Percentiles rank a stretch among this genome's conserved stretches.
These are phyloP conservation scores for rabbit (Oryctolagus cuniculus) DNA, from an alignment of 2,113 vertebrate genomes.

Conservation along the genomic window DNA sequence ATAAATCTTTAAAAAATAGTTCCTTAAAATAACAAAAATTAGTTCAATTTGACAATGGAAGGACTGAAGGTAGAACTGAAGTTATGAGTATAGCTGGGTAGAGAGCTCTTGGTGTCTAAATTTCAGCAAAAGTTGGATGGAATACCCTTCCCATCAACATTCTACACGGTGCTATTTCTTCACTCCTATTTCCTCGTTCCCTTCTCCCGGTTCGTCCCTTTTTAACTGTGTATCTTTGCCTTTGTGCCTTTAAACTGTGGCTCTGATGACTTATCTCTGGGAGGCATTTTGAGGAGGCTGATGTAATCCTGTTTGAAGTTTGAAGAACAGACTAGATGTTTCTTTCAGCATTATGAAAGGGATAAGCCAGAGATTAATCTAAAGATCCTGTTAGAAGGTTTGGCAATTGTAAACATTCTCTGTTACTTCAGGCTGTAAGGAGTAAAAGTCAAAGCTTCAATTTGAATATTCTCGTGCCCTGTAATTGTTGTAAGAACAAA, in stretches of 20 bases:
- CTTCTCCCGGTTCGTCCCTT: not conserved
- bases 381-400: not conserved
- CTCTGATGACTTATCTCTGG: not conserved
- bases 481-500: constrained; percentile 37
- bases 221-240: not conserved
- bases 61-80: not conserved
- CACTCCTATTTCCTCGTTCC: not conserved
- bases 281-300: constrained; percentile 17
- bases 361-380: not conserved
- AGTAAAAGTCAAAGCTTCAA: not conserved
- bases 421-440: constrained; percentile 38
- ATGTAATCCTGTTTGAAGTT: not conserved
- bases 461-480: constrained; percentile 3
- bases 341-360: not conserved
- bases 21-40: constrained; percentile 19
- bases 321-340: not conserved
- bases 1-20: not conserved
- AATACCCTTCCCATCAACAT: not conserved
- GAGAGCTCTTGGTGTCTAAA: not conserved
- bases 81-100: constrained; percentile 26
- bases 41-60: not conserved
- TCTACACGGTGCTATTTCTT: not conserved
- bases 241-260: not conserved
- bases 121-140: not conserved
- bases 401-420: constrained; percentile 54